Percentiles rank a stretch among this genome's conserved stretches.
Conservation (phyloP, 2,888 invertebrate species). For the Liodrosophila aerea region DNA sequence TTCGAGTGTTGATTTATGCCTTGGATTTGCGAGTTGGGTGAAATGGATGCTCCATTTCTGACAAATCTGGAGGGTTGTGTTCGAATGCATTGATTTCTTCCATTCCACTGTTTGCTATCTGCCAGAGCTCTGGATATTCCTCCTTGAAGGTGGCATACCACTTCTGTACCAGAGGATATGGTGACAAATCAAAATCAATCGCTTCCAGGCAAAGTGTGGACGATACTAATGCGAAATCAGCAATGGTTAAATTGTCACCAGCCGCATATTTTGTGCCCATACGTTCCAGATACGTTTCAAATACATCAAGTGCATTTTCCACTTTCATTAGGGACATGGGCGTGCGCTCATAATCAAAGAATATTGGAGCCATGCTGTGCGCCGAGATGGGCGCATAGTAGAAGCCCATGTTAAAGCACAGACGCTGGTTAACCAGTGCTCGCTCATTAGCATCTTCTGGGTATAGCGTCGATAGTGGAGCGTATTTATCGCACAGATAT, state of each 20-base stretch:
- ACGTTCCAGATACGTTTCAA: conserved; percentile 87
- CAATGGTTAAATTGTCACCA: conserved; percentile 87
- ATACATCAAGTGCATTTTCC: conserved; percentile 85
- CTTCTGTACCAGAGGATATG: conserved; percentile 85
- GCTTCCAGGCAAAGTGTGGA: conserved; percentile 89
- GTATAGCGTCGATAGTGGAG: conserved; percentile 86
- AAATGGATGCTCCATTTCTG: conserved; percentile 88
- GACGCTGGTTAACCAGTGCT: conserved; percentile 90
- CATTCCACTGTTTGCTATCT: conserved; percentile 87
- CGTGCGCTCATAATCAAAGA: conserved; percentile 88
- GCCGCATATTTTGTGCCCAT: conserved; percentile 87
- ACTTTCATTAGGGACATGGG: conserved; percentile 87
- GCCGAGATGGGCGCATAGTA: conserved; percentile 87
- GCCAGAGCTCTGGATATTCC: conserved; percentile 87
- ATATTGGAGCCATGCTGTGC: conserved; percentile 87
- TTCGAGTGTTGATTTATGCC: conserved; percentile 23
- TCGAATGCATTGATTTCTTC: conserved; percentile 87
- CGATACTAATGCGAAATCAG: conserved; percentile 88
- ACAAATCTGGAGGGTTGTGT: conserved; percentile 88
- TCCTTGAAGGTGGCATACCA: conserved; percentile 89
- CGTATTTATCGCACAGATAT: conserved; percentile 90
- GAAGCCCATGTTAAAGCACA: conserved; percentile 90
- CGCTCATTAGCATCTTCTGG: conserved; percentile 88
- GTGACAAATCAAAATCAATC: conserved; percentile 86
- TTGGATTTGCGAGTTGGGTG: conserved; percentile 86